A percentile compares a stretch with the other conserved stretches of the same genome.
phyloP scores from a whole-genome alignment of 2,797 vertebrate genomes.

The Garrulus glandarius region DNA sequence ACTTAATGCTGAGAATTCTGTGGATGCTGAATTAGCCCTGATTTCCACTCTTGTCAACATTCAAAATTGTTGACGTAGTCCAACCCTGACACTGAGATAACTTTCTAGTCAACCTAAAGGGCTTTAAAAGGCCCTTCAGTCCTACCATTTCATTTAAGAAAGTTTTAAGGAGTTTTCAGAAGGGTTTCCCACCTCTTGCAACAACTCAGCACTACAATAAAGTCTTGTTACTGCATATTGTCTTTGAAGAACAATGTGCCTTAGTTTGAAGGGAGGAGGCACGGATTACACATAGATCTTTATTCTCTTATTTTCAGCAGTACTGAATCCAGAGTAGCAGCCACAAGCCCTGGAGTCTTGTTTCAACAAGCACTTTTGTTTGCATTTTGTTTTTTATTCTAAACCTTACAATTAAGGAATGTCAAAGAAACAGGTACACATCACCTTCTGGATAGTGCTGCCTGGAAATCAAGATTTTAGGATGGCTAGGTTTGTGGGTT shows the following conservation, averaged over 20 bases:
- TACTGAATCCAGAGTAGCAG: neutral
- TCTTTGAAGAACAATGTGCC: neutral
- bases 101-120: neutral
- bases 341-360: neutral
- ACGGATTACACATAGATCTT: neutral
- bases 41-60: neutral
- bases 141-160: neutral
- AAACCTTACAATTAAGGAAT: neutral
- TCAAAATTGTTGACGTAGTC: neutral
- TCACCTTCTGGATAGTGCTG: neutral
- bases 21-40: neutral
- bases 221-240: rapidly evolving
- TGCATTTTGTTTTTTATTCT: neutral
- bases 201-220: neutral
- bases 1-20: neutral
- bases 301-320: neutral
- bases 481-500: neutral
- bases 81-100: neutral
- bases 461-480: neutral
- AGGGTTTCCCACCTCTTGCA: neutral
- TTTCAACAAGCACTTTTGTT: neutral
- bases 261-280: neutral
- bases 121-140: neutral
- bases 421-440: neutral
- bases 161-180: neutral